phyloP scores from a whole-genome alignment of 2,888 invertebrate species.

The Eudasyphora cyanicolor region DNA sequence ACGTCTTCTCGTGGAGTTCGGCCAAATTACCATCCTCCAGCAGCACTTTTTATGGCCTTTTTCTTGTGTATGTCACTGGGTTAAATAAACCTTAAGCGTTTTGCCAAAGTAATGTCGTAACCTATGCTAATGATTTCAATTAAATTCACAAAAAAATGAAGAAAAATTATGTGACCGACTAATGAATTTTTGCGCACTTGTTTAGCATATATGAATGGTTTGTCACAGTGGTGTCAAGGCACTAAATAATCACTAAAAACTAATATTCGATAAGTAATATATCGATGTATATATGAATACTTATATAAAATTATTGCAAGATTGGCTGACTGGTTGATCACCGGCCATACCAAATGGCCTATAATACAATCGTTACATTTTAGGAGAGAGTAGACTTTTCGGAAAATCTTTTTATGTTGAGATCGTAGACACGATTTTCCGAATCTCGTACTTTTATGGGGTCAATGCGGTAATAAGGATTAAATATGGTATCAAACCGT shows the following conservation, averaged over 20 bases:
- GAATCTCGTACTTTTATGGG: no score
- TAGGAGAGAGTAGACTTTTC: no score
- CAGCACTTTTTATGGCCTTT: not conserved
- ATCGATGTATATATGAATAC: no score
- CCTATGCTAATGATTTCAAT: conserved; percentile 60
- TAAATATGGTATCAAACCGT: no score
- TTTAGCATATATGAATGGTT: not conserved
- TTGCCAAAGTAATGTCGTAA: conserved; percentile 40
- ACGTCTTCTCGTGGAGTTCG: conserved; percentile 8
- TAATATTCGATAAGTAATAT: no score
- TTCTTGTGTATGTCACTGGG: conserved; percentile 56
- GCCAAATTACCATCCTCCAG: not conserved
- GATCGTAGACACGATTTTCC: no score
- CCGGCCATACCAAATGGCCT: no score
- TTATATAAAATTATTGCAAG: no score
- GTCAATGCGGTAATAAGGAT: no score
- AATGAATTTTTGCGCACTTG: conserved; percentile 25
- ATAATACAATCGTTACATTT: no score
- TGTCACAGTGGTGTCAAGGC: not conserved
- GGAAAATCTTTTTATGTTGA: no score
- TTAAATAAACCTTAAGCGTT: conserved; percentile 47
- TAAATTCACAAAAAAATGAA: conserved; percentile 57
- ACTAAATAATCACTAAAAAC: not conserved
- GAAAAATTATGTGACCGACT: conserved; percentile 54
- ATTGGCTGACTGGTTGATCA: no score